Conservation (phyloP, 2,113 vertebrate species). For the Amazona guildingii region DNA sequence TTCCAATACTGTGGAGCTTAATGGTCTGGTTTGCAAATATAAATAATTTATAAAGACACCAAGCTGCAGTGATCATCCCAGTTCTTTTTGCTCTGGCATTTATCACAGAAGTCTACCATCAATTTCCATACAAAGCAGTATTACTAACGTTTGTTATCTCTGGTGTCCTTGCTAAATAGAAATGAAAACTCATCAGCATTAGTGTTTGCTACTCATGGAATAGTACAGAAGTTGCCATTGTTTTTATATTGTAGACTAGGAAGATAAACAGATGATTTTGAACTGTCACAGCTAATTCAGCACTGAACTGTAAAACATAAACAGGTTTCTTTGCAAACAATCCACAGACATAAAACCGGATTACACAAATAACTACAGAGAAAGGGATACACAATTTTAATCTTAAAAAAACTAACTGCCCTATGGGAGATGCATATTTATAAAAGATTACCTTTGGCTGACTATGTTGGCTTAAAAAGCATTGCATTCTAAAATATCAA, state of each 20-base stretch:
- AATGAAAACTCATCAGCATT: not conserved
- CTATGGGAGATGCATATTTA: not conserved
- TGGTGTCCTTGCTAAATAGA: not conserved
- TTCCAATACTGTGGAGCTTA: not conserved
- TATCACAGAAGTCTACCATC: not conserved
- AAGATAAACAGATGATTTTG: not conserved
- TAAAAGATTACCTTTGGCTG: not conserved
- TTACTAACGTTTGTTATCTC: not conserved
- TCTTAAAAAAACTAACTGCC: not conserved
- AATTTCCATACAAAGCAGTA: not conserved
- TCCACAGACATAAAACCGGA: not conserved
- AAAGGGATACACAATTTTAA: not conserved
- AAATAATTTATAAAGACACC: not conserved
- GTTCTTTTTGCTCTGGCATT: not conserved
- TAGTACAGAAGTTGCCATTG: not conserved
- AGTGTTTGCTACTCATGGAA: not conserved
- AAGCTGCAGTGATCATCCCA: not conserved
- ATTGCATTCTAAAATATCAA: conserved; percentile 20
- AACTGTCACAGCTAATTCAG: not conserved
- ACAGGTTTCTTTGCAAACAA: not conserved
- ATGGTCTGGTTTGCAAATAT: not conserved
- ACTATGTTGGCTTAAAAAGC: not conserved
- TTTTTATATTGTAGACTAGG: not conserved
- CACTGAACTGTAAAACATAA: not conserved
- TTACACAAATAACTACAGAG: not conserved